Evolutionary conservation across 2,888 invertebrate genomes (phyloP), one percentile per base, ranked within the genome.

Genomic region (Drosophila gaucha): DNA sequence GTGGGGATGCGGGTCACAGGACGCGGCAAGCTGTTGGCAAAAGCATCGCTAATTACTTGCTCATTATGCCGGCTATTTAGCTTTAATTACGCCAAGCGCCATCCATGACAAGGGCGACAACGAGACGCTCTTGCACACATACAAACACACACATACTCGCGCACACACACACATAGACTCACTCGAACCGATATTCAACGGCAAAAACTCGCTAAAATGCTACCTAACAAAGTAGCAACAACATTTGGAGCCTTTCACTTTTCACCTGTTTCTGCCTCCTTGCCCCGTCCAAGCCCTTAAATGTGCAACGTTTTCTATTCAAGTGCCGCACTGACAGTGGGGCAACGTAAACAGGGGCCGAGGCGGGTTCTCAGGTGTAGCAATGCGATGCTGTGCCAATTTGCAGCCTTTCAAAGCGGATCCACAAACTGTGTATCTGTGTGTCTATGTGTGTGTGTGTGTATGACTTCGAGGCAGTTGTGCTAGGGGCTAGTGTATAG

Each of bases 11-110:
- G 55, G 70, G 33, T 46, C 22, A 30, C 20, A 43, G 65, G 50
- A 66, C 41, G 36, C 44, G 60, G 74, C 76, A 86, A 78, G 69
- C 76, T 72, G 69, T 59, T 66, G 62, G 83, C 70, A 66, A 74
- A 82, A 85, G 82, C 89, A 79, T 59, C 69, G 86, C 86, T 86
- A 86, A 86, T 86, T 86, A 86, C 89, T 88, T 85, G 87, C 89
- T 88, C 89, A 86, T 86, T 86, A 86, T 86, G 86, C 85, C 74
- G 89, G 86, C 86, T 86, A 88, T 86, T 86, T 86, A 87, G 89
- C 69, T 86, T 88, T 86, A 86, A 86, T 86, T 88, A 88, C 86
- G 79, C 71, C 78, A 83, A 86, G 80, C 78, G 72, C 75, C 80
- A 75, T 73, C 69, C 80, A 74, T 56, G 86, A 76, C 86, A 76